Percentiles rank a stretch among this genome's conserved stretches.
phyloP scores from a whole-genome alignment of 2,113 vertebrate species.

The Lophius piscatorius region DNA sequence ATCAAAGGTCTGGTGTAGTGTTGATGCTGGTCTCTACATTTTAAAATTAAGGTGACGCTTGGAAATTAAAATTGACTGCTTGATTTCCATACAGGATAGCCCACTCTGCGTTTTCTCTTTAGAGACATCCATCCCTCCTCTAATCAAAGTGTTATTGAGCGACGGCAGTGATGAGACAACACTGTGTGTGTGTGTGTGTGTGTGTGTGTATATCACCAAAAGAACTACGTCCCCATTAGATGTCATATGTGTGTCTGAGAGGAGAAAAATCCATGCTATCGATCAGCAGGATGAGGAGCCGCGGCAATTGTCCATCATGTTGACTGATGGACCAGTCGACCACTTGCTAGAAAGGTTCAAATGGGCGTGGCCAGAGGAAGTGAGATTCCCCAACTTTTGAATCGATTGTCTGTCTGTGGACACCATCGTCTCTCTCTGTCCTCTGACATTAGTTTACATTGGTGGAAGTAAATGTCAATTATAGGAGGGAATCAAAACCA shows the following conservation, averaged over 20 bases:
- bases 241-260: conserved; percentile 55
- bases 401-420: conserved; percentile 28
- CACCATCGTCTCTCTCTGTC: no score
- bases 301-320: conserved; percentile 50
- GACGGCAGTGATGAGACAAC: no score
- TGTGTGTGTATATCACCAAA: no score
- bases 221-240: conserved; percentile 59
- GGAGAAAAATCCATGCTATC: conserved; percentile 68
- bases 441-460: no score
- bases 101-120: conserved; percentile 12
- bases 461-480: no score
- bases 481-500: no score
- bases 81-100: conserved; percentile 13
- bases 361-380: conserved; percentile 31
- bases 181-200: no score
- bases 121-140: conserved; percentile 15
- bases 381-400: conserved; percentile 37
- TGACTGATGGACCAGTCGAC: conserved; percentile 73
- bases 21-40: no score
- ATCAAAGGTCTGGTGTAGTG: no score
- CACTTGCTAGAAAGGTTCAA: conserved; percentile 43
- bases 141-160: conserved; percentile 44
- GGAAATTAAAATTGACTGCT: no score
- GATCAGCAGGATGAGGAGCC: conserved; percentile 52
- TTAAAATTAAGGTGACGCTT: no score